Evolutionary conservation across 2,113 vertebrate genomes (phyloP).

Genomic region (Hemiscyllium ocellatum): DNA sequence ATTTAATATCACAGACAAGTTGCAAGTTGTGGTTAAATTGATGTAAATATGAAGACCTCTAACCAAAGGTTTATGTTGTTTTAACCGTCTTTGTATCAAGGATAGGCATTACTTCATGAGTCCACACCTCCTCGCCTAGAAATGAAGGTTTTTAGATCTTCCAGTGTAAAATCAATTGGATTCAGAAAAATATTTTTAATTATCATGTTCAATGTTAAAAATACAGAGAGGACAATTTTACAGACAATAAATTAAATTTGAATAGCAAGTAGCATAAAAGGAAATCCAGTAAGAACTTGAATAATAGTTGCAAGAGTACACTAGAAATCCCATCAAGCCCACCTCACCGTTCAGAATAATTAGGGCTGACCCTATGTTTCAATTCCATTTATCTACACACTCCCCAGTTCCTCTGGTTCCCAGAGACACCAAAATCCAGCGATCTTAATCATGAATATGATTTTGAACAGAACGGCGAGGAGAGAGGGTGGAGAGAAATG

Average conservation of each 20-base stretch:
- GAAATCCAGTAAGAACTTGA: too few species aligned
- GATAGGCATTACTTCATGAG: not conserved
- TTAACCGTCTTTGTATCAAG: not conserved
- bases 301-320: too few species aligned
- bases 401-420: too few species aligned
- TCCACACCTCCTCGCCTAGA: not conserved
- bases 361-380: too few species aligned
- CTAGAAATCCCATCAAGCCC: too few species aligned
- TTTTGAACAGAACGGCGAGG: too few species aligned
- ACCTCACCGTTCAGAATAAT: too few species aligned
- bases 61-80: not conserved
- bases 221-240: not conserved
- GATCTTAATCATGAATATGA: too few species aligned
- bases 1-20: slow-evolving; percentile 8
- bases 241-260: not conserved
- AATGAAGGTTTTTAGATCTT: not conserved
- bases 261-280: too few species aligned
- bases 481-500: too few species aligned
- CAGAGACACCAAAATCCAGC: too few species aligned
- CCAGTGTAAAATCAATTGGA: not conserved
- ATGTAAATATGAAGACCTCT: not conserved
- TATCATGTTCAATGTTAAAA: not conserved
- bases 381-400: too few species aligned
- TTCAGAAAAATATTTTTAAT: not conserved
- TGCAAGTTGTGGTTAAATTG: not conserved